Percentiles rank a stretch among this genome's conserved stretches.
These are phyloP conservation scores for Agrochola macilenta DNA, from an alignment of 2,888 invertebrate genomes.

Conservation along the genomic window DNA sequence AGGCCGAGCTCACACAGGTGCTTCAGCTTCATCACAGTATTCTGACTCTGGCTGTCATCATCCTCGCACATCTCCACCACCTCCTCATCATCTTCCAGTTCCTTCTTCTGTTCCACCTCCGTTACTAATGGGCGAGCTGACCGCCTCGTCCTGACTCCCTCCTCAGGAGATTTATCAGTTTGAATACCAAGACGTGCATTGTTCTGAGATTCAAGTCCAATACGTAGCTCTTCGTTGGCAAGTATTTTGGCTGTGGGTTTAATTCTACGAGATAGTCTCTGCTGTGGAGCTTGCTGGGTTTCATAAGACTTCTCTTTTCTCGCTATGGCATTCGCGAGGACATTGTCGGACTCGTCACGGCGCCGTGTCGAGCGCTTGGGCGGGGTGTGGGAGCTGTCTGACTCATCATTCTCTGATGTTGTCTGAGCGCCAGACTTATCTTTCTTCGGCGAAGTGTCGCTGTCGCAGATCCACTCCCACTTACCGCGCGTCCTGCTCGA, in stretches of 20 bases:
- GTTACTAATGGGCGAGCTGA: conserved; percentile 72
- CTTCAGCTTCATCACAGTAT: conserved; percentile 89
- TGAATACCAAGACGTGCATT: conserved; percentile 88
- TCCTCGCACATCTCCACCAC: conserved; percentile 68
- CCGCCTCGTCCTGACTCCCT: conserved; percentile 82
- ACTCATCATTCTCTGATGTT: conserved; percentile 84
- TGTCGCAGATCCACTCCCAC: conserved; percentile 84
- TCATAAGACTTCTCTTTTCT: conserved; percentile 93
- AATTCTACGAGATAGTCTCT: conserved; percentile 88
- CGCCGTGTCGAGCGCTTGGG: conserved; percentile 92
- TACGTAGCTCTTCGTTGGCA: conserved; percentile 91
- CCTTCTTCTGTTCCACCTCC: conserved; percentile 66
- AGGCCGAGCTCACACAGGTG: conserved; percentile 90
- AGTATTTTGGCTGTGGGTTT: conserved; percentile 93
- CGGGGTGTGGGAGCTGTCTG: conserved; percentile 80
- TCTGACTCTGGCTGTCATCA: conserved; percentile 78
- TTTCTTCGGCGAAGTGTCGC: conserved; percentile 78
- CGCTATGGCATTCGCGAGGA: conserved; percentile 93
- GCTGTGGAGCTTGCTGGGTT: conserved; percentile 77
- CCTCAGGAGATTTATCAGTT: conserved; percentile 80
- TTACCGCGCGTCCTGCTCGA: conserved; percentile 81
- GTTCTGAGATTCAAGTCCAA: conserved; percentile 90
- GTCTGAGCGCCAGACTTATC: conserved; percentile 74
- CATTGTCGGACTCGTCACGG: conserved; percentile 91
- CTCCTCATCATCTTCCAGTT: conserved; percentile 61